Conservation (phyloP, 1,140 invertebrate genomes). For the Cephus cinctus region DNA sequence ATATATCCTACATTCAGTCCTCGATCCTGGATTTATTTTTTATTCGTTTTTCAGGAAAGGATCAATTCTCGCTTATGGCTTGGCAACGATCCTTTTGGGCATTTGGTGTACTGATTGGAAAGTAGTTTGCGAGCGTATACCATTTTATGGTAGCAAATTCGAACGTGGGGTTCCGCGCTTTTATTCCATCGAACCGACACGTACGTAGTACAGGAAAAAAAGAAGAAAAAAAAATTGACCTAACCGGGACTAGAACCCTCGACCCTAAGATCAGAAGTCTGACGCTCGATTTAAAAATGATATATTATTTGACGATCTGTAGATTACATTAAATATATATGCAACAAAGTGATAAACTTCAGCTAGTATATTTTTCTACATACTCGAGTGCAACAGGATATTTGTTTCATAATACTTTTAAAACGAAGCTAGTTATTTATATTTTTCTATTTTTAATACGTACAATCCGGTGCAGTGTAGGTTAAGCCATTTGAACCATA, state of each 20-base stretch:
- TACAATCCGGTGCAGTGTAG: too few relatives aligned
- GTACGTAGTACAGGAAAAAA: conserved; percentile 5
- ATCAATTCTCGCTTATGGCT: conserved; percentile 62
- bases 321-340: too few relatives aligned
- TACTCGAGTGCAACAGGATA: too few relatives aligned
- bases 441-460: too few relatives aligned
- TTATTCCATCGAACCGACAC: background rate
- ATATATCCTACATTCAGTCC: too few relatives aligned
- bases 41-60: conserved; percentile 51
- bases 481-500: too few relatives aligned
- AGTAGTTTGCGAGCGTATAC: conserved; percentile 67
- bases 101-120: conserved; percentile 78
- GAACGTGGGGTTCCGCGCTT: conserved; percentile 34
- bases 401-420: too few relatives aligned
- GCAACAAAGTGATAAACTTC: too few relatives aligned
- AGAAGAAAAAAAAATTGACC: conserved; percentile 56
- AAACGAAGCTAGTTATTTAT: too few relatives aligned
- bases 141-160: conserved; percentile 74
- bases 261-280: conserved; percentile 78
- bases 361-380: too few relatives aligned
- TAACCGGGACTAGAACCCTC: conserved; percentile 78
- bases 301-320: too few relatives aligned
- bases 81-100: conserved; percentile 56
- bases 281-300: too few relatives aligned
- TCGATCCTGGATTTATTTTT: conserved; percentile 3